A percentile compares a stretch with the other conserved stretches of the same genome.
These are phyloP conservation scores for Palythoa grandiflora DNA, from an alignment of 92 coral and sea anemone species.

Conservation along the genomic window DNA sequence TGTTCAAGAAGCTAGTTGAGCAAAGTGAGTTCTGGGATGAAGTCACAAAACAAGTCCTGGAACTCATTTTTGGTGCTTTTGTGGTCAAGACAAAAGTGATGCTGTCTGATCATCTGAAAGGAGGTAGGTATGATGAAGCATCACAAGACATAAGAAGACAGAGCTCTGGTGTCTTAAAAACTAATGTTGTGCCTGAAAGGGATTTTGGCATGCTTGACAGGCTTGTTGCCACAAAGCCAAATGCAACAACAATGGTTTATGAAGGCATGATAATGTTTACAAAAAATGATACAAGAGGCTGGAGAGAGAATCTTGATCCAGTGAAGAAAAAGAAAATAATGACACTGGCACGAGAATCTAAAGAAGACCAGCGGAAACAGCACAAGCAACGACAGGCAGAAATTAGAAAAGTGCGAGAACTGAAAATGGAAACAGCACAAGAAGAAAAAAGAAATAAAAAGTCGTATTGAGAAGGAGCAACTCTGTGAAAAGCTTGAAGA, in stretches of 20 bases:
- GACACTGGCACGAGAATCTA: constrained; percentile 24
- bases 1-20: constrained; percentile 26
- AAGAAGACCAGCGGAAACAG: constrained; percentile 13
- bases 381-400: constrained; percentile 15
- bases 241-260: constrained; percentile 41
- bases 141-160: background rate
- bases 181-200: constrained; percentile 34
- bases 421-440: background rate
- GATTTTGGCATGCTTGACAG: constrained; percentile 19
- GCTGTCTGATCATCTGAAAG: constrained; percentile 50
- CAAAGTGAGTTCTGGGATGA: constrained; percentile 23
- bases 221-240: background rate
- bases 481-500: constrained; percentile 8
- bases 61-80: constrained; percentile 44
- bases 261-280: constrained; percentile 10
- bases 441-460: background rate
- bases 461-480: background rate
- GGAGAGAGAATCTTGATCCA: constrained; percentile 21
- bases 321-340: background rate
- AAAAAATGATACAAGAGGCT: constrained; percentile 5
- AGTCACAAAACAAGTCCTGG: constrained; percentile 42
- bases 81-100: constrained; percentile 33
- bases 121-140: constrained; percentile 7
- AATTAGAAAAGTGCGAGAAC: constrained; percentile 4
- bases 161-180: constrained; percentile 1